Evolutionary conservation across 2,797 vertebrate genomes (phyloP), one percentile per base, ranked within the genome.

Genomic region (Xiphophorus birchmanni): DNA sequence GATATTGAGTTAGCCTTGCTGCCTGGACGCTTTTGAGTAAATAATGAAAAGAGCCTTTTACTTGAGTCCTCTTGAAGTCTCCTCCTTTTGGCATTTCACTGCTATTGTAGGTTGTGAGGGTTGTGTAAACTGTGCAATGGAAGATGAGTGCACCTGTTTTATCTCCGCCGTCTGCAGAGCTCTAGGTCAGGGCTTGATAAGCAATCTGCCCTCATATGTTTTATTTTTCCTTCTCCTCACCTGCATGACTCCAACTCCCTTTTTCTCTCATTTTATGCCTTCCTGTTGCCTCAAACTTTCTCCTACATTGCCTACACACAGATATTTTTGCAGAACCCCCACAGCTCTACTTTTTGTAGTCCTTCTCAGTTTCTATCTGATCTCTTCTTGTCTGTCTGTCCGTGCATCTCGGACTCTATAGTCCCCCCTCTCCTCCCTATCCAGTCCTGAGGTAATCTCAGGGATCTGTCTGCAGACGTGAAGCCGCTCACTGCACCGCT

Each of bases 381-480:
- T 75, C 63, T 65, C 29, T 32, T 60, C 54, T 47, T 35, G 21
- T 78, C 50, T 63, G n/a, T 85, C 76, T 58, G 42, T 86, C 74
- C 58, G 37, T 76, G 48, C 73, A 42, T 77, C 82, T 78, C 77
- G 23, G 42, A 75, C 77, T 79, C 63, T 78, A 23, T 23, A 23
- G 0, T 32, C 65, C 81, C 80, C 26, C 29, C 58, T 77, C 77
- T 0, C 76, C 79, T 50, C 32, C 54, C 82, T 76, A 80, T 85
- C 88, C 80, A 84, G 52, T 87, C 47, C 76, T 6, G 4, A 76
- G 85, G 84, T 94, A 93, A 94, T 95, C 93, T 90, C 84, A 89
- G 90, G 89, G 85, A 88, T 92, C 91, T 86, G 89, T 94, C 91
- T 71, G 88, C 85, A 65, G 84, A 93, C 85, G 80, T 91, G 88